Base-by-base conservation (phyloP, 2,888 invertebrate genomes). In the Drosophila lacicola region DNA sequence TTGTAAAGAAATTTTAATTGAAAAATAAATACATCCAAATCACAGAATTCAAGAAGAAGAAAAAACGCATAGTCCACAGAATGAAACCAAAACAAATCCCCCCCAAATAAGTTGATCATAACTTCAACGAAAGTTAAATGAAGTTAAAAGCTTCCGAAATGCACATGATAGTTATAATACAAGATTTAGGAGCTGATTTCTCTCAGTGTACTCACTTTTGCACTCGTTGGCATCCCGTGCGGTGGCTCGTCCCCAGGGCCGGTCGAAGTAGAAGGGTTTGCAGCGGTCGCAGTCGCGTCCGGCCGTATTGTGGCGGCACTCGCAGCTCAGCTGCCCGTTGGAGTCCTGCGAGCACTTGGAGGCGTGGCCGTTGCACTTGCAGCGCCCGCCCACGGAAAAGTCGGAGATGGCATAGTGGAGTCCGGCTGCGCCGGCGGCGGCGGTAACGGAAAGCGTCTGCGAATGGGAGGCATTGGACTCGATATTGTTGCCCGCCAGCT, bases 281-380 rank as follows among this genome's bases (percentile, higher is more conserved):
- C 99, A 99, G 78, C 97, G 94, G 94, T 99, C 99, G 94, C 99
- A 99, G 94, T 99, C 99, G 72, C 97, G 94, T 56, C 99, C 99
- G 37, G 98, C 99, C 56, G 99, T 99, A 93, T 99, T 99, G 94
- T 99, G 99, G 93, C 96, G 96, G 93, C 99, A 99, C 91, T 99
- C 98, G 93, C 99, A 99, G 61, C 95, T 95, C 93, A 98, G 55
- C 17, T 94, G 95, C 91, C 95, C 78, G 89, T 84, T 90, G 60
- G 85, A 77, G 34, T 65, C 78, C 50, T 69, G 53, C 46, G 78
- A 73, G 93, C 99, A 99, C 74, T 96, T 95, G 74, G 98, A 97
- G 67, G 99, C 99, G 93, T 99, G 99, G 37, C 99, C 99, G 93
- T 99, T 99, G 93, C 99, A 99, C 95, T 99, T 99, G 94, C 99